phyloP scores from a whole-genome alignment of 1,140 invertebrate genomes.

The Brachionus angularis region DNA sequence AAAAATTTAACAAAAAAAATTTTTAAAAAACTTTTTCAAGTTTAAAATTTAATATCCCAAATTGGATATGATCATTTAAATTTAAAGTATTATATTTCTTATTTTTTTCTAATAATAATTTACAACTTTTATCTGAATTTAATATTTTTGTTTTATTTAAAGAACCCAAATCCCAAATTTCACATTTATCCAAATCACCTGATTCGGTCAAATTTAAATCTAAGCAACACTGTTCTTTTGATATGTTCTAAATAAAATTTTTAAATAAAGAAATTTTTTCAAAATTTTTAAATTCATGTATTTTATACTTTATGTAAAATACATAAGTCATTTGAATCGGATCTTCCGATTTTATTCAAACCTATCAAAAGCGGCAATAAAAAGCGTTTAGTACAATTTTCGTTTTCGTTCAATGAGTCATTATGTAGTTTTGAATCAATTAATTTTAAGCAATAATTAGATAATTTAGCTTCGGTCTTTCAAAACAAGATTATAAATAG shows the following conservation, averaged over 20 bases:
- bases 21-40: slow-evolving; percentile 6
- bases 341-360: neutral
- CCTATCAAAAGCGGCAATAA: slow-evolving; percentile 4
- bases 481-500: no score
- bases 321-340: neutral
- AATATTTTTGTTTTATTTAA: slow-evolving; percentile 25
- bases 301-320: slow-evolving; percentile 27
- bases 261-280: neutral
- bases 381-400: no score
- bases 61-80: neutral
- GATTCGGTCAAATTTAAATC: neutral
- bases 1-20: no score
- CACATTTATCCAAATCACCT: neutral
- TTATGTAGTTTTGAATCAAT: no score
- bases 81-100: neutral
- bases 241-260: neutral
- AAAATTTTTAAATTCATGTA: neutral
- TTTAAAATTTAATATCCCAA: slow-evolving; percentile 12
- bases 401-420: no score
- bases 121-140: no score
- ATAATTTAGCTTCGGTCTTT: no score
- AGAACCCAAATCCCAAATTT: neutral
- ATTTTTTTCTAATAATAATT: neutral
- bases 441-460: no score
- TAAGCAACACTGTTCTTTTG: neutral